Evolutionary conservation across 2,888 invertebrate genomes (phyloP), one percentile per base, ranked within the genome.

Genomic region (Pyralis farinalis): DNA sequence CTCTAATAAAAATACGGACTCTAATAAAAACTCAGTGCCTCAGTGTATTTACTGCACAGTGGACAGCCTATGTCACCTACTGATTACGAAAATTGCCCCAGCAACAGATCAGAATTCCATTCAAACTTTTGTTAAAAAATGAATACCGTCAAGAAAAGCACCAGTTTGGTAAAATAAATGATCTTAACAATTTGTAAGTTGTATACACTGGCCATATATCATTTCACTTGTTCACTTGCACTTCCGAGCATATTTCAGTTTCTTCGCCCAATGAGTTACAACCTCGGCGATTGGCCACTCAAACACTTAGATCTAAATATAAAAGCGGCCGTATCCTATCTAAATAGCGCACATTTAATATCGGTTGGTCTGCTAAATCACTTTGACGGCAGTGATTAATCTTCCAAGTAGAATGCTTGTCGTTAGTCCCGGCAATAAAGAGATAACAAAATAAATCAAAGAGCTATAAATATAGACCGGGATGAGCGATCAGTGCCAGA

Each of bases 401-500:
- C 86, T 87, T 79, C 70, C 46, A 53, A 80, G 74, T 70, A 85
- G 85, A 85, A 86, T 77, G 84, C 78, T 76, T 87, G 87, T 88
- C 87, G 85, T 86, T 87, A 86, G 81, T n/a, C 59, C 71, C 51
- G 64, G 83, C 84, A 84, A 86, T 88, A 87, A 87, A 87, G 84
- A 80, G 83, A 84, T 86, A 87, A 86, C 81, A 83, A 85, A 86
- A 88, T 88, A 88, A 88, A 88, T 87, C 87, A 88, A 86, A 86
- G 59, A 56, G 74, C 80, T 74, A 84, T 88, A 86, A 88, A 86
- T 86, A 86, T 72, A 63, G 64, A 16, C 47, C 68, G 63, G 75
- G 77, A 85, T 81, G 84, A 85, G 73, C 77, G 78, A 85, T 85
- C 84, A 78, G 83, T 76, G 72, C 82, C 68, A 79, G 78, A 78